These are phyloP conservation scores for Archaeoteleia sp. DNA, from an alignment of 2,888 invertebrate species.

Conservation along the genomic window DNA sequence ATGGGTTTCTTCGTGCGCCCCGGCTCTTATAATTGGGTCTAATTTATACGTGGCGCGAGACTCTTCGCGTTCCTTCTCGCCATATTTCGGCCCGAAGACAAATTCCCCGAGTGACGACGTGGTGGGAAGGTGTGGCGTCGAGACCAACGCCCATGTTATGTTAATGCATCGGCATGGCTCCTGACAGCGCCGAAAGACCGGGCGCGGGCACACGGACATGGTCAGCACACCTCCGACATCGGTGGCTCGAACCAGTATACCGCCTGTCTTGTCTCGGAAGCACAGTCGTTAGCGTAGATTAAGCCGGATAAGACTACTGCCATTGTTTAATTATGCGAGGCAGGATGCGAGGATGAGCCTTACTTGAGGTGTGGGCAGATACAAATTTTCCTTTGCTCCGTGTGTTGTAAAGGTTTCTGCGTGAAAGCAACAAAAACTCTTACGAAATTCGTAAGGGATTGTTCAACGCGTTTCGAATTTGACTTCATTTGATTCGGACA, in stretches of 20 bases:
- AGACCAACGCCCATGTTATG: conserved; percentile 71
- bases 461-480: conserved; percentile 1
- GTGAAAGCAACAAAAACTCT: conserved; percentile 6
- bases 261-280: conserved; percentile 34
- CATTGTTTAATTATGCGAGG: conserved; percentile 62
- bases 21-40: conserved; percentile 52
- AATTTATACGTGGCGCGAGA: conserved; percentile 51
- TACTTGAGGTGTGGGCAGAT: conserved; percentile 52
- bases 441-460: background rate
- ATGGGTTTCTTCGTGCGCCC: conserved; percentile 48
- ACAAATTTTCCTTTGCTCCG: conserved; percentile 51
- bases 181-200: conserved; percentile 44
- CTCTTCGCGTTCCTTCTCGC: conserved; percentile 55
- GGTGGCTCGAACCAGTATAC: conserved; percentile 44
- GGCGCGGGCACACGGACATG: conserved; percentile 38
- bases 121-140: conserved; percentile 59
- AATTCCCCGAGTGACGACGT: conserved; percentile 59
- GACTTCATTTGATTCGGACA: background rate
- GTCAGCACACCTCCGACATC: conserved; percentile 43
- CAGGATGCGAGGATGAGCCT: conserved; percentile 20
- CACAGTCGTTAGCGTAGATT: conserved; percentile 62
- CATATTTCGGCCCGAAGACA: conserved; percentile 60
- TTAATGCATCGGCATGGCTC: conserved; percentile 61
- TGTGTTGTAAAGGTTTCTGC: conserved; percentile 4
- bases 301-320: conserved; percentile 61